Conservation (phyloP, 2,113 vertebrate genomes). For the Ochotona princeps region DNA sequence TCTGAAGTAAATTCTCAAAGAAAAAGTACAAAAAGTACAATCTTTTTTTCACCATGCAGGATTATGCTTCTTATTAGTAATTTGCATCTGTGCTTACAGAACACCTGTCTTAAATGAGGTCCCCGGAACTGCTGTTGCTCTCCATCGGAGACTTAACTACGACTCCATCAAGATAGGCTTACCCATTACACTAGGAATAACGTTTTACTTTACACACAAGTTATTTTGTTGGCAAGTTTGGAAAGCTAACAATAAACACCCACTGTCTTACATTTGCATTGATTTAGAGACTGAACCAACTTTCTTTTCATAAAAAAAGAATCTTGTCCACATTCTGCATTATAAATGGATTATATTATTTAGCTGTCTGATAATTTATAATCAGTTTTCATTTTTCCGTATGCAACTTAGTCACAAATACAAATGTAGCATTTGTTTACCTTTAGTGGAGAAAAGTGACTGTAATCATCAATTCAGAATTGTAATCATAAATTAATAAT, state of each 20-base stretch:
- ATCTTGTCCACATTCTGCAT: neutral
- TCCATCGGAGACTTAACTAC: neutral
- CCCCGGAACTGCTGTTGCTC: neutral
- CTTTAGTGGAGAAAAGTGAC: conserved; percentile 26
- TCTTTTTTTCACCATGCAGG: neutral
- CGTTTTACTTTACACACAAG: neutral
- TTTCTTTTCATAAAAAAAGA: neutral
- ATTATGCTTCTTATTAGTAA: neutral
- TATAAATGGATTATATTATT: neutral
- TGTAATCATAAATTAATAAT: neutral
- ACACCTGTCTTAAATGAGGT: neutral
- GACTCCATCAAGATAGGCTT: neutral
- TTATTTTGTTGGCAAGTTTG: neutral
- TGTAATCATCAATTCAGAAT: conserved; percentile 27
- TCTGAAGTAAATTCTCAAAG: too few species aligned
- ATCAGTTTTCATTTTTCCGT: neutral
- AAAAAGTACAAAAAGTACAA: too few species aligned
- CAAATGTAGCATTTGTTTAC: neutral
- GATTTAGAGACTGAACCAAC: neutral
- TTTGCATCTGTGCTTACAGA: conserved; percentile 25
- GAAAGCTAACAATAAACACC: neutral
- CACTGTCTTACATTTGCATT: neutral
- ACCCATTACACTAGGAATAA: neutral
- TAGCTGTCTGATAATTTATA: neutral
- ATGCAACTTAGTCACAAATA: conserved; percentile 19